Evolutionary conservation across 2,888 invertebrate species (phyloP), one percentile per base, ranked within the genome.

Genomic region (Palloptera scutellata): DNA sequence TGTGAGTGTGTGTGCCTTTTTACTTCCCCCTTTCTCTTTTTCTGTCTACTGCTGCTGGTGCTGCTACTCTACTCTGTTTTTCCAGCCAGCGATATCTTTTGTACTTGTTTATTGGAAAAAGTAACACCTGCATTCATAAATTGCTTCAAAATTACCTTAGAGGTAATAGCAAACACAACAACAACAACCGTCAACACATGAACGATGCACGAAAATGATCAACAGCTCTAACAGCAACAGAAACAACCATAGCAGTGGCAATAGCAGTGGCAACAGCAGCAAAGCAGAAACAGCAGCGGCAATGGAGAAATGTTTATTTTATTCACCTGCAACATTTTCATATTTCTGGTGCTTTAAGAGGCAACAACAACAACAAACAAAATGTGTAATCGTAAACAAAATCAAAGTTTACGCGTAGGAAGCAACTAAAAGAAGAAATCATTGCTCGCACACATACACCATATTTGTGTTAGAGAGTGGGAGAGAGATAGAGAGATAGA

Each of bases 101-200:
- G 30, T 30, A 4, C 12, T 64, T 55, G 60, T 54, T 61, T 53
- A 66, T 61, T 66, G 64, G 65, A 62, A 53, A 63, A 51, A 51
- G 68, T 57, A 70, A 70, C 70, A 70, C 70, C 70, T 70, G 70
- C 70, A 68, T 64, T 64, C 62, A 67, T 70, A 67, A 70, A 70
- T 67, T 70, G 67, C 60, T 70, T 61, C 60, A 61, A 66, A 66
- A 66, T 61, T 61, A 55, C 65, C 61, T 60, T 45, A 41, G 63
- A 54, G 40, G 48, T 52, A 53, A 48, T 61, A 58, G 62, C 61
- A n/a, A n/a, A n/a, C n/a, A n/a, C n/a, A 53, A 58, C 54, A 52
- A 58, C 48, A 11, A 40, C 41, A 45, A 45, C 41, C 30, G 6
- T 4, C 3, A 2, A 30, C 3, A 2, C 2, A 2, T 6, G 5